Conservation (phyloP, 1,140 invertebrate species). For the Bombyx mandarina region DNA sequence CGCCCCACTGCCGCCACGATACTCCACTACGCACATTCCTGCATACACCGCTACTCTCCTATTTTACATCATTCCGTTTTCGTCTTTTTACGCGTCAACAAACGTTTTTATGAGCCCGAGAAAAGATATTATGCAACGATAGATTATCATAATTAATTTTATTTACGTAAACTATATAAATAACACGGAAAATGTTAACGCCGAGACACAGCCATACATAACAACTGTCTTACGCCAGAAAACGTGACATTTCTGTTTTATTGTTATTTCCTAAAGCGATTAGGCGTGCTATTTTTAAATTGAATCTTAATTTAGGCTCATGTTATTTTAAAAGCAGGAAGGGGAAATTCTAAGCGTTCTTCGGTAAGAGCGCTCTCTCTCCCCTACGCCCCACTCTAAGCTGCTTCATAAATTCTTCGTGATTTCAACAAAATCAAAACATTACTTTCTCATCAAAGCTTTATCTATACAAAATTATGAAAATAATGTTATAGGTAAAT, state of each 20-base stretch:
- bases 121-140: background rate
- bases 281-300: constrained; percentile 49
- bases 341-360: constrained; percentile 50
- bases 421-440: no score
- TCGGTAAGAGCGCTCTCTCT: constrained; percentile 31
- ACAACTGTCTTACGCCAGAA: constrained; percentile 26
- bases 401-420: no score
- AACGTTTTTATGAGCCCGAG: no score
- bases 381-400: constrained; percentile 11
- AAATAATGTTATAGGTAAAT: no score
- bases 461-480: no score
- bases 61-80: background rate
- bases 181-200: constrained; percentile 16
- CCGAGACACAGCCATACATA: constrained; percentile 14
- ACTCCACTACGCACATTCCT: constrained; percentile 14
- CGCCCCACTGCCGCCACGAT: constrained; percentile 17
- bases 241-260: constrained; percentile 49
- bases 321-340: constrained; percentile 61
- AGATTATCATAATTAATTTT: constrained; percentile 8
- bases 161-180: constrained; percentile 9
- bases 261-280: constrained; percentile 50
- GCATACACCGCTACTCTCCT: background rate
- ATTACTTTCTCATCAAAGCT: no score
- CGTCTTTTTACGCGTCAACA: no score
- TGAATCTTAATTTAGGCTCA: constrained; percentile 44